These are phyloP conservation scores for Eufriesea mexicana DNA, from an alignment of 1,140 invertebrate species.

Conservation along the genomic window DNA sequence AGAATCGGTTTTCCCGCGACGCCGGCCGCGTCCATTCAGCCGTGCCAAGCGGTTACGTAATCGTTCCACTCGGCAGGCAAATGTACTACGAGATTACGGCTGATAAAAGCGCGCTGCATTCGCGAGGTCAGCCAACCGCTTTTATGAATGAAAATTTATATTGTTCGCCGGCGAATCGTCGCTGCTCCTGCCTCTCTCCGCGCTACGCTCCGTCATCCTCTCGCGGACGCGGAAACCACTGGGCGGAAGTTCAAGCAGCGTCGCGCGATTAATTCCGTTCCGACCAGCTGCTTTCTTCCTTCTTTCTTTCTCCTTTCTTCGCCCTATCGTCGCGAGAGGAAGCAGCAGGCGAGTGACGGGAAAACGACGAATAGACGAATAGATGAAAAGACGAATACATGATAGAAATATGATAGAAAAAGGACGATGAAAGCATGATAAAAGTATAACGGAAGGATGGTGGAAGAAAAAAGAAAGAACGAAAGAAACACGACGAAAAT, in stretches of 20 bases:
- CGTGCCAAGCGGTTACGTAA: conserved; percentile 56
- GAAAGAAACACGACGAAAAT: no score
- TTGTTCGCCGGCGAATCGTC: conserved; percentile 41
- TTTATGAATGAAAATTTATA: conserved; percentile 69
- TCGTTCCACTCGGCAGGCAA: conserved; percentile 52
- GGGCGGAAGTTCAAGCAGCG: background rate
- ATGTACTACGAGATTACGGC: conserved; percentile 64
- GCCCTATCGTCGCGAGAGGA: no score
- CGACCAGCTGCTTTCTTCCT: background rate
- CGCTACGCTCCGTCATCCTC: background rate
- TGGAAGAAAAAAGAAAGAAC: no score
- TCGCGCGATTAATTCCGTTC: conserved; percentile 43
- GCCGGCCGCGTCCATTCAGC: conserved; percentile 55
- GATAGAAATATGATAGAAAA: no score
- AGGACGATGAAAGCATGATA: no score
- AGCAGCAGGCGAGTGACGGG: no score
- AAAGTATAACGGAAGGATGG: no score
- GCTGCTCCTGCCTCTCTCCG: background rate
- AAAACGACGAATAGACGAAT: no score
- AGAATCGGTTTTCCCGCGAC: conserved; percentile 49
- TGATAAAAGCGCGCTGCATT: conserved; percentile 66
- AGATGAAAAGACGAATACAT: no score
- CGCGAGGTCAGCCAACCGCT: conserved; percentile 63
- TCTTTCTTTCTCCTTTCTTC: background rate
- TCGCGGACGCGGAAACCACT: background rate